Percentiles rank a stretch among this genome's conserved stretches.
phyloP scores from a whole-genome alignment of 2,797 vertebrate genomes.

The Anniella stebbinsi region DNA sequence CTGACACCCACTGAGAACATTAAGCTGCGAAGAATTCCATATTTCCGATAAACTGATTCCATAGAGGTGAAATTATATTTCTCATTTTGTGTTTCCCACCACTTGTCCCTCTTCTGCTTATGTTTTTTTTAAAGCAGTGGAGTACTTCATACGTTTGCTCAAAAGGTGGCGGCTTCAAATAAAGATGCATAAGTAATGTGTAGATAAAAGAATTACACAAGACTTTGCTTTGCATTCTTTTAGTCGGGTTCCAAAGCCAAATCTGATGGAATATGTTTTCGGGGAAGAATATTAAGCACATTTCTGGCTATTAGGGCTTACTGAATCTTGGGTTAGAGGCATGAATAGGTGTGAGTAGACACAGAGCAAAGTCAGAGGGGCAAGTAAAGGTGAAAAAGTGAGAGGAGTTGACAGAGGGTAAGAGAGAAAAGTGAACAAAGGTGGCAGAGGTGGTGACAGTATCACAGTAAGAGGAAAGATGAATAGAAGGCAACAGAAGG shows the following conservation, averaged over 20 bases:
- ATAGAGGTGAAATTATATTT: not conserved
- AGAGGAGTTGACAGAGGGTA: conserved; percentile 11
- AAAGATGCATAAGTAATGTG: not conserved
- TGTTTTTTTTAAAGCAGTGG: not conserved
- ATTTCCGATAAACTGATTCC: not conserved
- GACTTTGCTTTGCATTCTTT: not conserved
- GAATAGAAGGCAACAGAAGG: not conserved
- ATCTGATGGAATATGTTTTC: not conserved
- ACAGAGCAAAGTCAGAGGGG: conserved; percentile 19
- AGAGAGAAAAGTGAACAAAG: conserved; percentile 26
- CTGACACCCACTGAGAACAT: not conserved
- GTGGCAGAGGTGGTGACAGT: not conserved
- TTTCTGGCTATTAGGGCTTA: not conserved
- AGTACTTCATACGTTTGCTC: not conserved
- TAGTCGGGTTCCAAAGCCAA: not conserved
- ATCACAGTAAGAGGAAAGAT: conserved; percentile 10
- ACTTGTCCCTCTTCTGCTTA: not conserved
- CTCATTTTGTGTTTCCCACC: not conserved
- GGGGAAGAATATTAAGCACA: not conserved
- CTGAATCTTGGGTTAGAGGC: conserved; percentile 9
- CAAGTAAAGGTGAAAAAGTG: conserved; percentile 11
- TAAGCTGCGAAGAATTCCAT: not conserved
- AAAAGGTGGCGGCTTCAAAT: not conserved
- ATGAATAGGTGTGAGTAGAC: conserved; percentile 7
- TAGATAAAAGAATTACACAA: not conserved